Conservation (phyloP, 2,888 invertebrate species). For the Scaptomyza tumidula region DNA sequence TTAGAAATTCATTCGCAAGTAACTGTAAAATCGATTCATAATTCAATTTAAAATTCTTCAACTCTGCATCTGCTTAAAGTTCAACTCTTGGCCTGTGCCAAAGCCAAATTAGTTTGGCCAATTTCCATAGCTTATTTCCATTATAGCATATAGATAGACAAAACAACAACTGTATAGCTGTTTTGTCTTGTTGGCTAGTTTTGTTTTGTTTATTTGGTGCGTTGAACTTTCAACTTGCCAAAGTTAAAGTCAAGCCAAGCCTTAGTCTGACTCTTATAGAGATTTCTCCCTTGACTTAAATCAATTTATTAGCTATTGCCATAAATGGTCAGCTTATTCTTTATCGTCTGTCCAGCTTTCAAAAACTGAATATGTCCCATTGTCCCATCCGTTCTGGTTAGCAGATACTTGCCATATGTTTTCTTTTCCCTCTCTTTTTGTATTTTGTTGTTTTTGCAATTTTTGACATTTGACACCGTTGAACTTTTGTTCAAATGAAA, state of each 20-base stretch:
- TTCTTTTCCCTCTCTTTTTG: neutral
- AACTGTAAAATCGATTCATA: constrained; percentile 55
- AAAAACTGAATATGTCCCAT: constrained; percentile 12
- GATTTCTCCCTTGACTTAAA: constrained; percentile 45
- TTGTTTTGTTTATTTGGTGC: constrained; percentile 37
- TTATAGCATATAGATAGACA: constrained; percentile 24
- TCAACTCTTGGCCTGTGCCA: constrained; percentile 25
- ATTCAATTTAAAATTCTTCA: constrained; percentile 43
- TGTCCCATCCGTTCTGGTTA: constrained; percentile 29
- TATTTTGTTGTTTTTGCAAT: constrained; percentile 14
- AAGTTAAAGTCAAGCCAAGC: constrained; percentile 14
- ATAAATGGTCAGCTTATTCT: constrained; percentile 18
- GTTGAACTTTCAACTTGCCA: constrained; percentile 74
- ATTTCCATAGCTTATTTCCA: constrained; percentile 59
- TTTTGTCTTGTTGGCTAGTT: constrained; percentile 14
- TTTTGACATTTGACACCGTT: constrained; percentile 58
- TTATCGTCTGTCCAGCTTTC: too few relatives aligned
- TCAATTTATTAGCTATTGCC: constrained; percentile 62
- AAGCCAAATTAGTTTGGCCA: constrained; percentile 50
- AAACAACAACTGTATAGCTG: constrained; percentile 6
- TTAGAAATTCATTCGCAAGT: constrained; percentile 21
- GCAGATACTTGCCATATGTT: constrained; percentile 48
- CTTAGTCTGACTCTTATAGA: constrained; percentile 27
- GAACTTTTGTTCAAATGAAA: constrained; percentile 26
- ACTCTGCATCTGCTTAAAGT: constrained; percentile 53